Evolutionary conservation across 1,140 invertebrate genomes (phyloP), one percentile per base, ranked within the genome.

Genomic region (Radopholus similis): DNA sequence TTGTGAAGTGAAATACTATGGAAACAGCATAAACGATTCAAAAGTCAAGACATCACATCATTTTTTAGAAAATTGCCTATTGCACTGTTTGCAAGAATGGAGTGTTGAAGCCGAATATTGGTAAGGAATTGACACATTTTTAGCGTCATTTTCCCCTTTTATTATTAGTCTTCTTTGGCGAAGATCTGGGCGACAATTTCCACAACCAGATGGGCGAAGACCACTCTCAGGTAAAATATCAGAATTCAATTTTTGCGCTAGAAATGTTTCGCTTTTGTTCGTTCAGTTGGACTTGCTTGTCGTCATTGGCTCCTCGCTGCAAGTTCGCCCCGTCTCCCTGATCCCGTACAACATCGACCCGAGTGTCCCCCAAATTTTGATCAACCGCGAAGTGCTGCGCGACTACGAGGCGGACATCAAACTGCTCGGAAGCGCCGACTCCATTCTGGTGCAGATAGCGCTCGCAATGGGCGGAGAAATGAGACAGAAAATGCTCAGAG

Each of bases 111-210:
- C 92, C 92, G 57, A 91, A 95, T 80, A 95, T 95, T 79, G 91
- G n/a, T n/a, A n/a, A n/a, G n/a, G n/a, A n/a, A n/a, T n/a, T n/a
- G n/a, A n/a, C n/a, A n/a, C n/a, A n/a, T n/a, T n/a, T n/a, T n/a
- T n/a, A n/a, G n/a, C n/a, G n/a, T n/a, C n/a, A n/a, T n/a, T n/a
- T n/a, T n/a, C n/a, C n/a, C n/a, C n/a, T n/a, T n/a, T n/a, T n/a
- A n/a, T n/a, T n/a, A n/a, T n/a, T n/a, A n/a, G n/a, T 93, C 18
- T 95, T 95, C 84, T 95, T 95, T 83, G 92, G 92, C 15, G 92
- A 95, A 85, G 90, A 90, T 77, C 83, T 95, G 28, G 90, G 91
- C 5, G 72, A 73, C 8, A 30, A 42, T 15, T 73, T 73, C 34
- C 72, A 73, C 53, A 37, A 53, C 23, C 73, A 75, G 44, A 73